Conservation (phyloP, 2,113 vertebrate species). For the Herpetotheres cachinnans region DNA sequence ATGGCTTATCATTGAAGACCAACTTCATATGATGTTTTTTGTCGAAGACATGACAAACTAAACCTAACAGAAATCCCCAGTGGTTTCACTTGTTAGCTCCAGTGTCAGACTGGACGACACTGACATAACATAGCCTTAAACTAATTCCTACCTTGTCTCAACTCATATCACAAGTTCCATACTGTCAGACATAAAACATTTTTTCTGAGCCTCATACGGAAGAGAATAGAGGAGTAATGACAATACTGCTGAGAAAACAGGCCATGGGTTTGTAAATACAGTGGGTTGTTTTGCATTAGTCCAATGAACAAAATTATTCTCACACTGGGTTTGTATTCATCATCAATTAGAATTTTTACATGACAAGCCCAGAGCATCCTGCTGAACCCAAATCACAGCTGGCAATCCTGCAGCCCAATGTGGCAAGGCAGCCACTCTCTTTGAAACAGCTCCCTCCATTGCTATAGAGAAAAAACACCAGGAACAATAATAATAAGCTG, state of each 20-base stretch:
- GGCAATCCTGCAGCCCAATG: slow-evolving; percentile 40
- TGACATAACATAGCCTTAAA: background rate
- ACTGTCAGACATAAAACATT: background rate
- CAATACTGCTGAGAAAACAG: slow-evolving; percentile 16
- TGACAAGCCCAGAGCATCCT: slow-evolving; percentile 22
- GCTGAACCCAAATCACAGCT: slow-evolving; percentile 41
- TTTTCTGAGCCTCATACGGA: background rate
- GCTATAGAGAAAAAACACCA: background rate
- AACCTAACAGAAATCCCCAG: background rate
- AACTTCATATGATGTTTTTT: background rate
- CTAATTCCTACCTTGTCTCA: background rate
- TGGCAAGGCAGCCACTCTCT: background rate
- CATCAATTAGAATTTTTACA: slow-evolving; percentile 57
- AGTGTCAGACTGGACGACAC: background rate
- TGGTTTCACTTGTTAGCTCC: background rate
- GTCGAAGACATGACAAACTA: background rate
- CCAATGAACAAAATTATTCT: slow-evolving; percentile 46
- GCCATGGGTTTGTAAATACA: slow-evolving; percentile 24
- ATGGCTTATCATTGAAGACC: background rate
- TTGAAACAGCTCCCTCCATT: background rate
- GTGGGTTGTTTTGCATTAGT: slow-evolving; percentile 15
- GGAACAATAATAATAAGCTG: slow-evolving; percentile 29
- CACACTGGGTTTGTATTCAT: slow-evolving; percentile 36
- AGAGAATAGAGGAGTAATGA: background rate
- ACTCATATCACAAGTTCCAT: background rate